These are phyloP conservation scores for Xenopus laevis DNA, from an alignment of 2,113 vertebrate species.

Conservation along the genomic window DNA sequence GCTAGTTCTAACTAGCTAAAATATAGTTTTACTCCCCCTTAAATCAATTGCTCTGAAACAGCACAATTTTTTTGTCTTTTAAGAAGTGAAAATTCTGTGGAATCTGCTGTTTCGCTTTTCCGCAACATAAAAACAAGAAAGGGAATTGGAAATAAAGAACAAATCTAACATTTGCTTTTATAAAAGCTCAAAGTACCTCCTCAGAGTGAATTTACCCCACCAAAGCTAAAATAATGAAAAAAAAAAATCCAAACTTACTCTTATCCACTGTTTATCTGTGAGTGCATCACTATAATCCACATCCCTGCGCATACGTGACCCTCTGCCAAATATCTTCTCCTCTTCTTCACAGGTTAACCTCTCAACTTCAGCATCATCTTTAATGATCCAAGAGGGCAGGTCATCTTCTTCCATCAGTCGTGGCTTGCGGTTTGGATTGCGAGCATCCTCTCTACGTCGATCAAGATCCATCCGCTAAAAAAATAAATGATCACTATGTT, in stretches of 20 bases:
- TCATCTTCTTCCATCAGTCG: slow-evolving; percentile 96
- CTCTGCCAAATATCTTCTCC: slow-evolving; percentile 94
- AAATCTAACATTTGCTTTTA: too few species aligned
- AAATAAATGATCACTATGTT: neutral
- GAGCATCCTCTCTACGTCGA: slow-evolving; percentile 87
- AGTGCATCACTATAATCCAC: slow-evolving; percentile 96
- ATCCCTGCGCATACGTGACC: slow-evolving; percentile 88
- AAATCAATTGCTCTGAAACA: too few species aligned
- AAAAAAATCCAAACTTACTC: slow-evolving; percentile 64
- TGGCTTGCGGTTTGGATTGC: slow-evolving; percentile 90
- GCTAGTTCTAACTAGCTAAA: too few species aligned
- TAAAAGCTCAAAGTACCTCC: too few species aligned
- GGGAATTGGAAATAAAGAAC: too few species aligned
- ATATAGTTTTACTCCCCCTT: too few species aligned
- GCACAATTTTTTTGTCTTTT: too few species aligned
- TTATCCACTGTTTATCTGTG: slow-evolving; percentile 95
- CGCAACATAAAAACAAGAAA: too few species aligned
- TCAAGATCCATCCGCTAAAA: slow-evolving; percentile 93
- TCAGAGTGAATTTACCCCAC: too few species aligned
- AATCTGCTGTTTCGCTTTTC: too few species aligned
- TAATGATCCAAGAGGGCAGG: slow-evolving; percentile 94
- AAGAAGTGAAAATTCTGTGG: too few species aligned
- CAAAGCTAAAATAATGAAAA: too few species aligned
- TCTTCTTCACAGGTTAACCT: slow-evolving; percentile 93
- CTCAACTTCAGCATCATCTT: slow-evolving; percentile 95